Evolutionary conservation across 2,113 vertebrate species (phyloP), one percentile per base, ranked within the genome.

Genomic region (Poecilia latipinna): DNA sequence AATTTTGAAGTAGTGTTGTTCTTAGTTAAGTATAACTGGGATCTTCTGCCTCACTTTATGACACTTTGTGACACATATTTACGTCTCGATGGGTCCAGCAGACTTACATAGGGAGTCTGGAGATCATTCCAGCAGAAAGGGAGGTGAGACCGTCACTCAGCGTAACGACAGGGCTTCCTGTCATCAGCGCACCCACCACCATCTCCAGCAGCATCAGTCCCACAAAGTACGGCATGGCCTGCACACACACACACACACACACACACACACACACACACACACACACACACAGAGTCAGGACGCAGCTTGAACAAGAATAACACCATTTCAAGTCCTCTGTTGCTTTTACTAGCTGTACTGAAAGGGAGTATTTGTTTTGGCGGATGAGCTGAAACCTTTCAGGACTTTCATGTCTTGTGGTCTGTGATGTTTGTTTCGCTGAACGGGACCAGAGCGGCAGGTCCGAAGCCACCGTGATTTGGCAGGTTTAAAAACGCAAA

Each of bases 191-290:
- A 65, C 94, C 95, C 83, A 97, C 82, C 70, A 92, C 68, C 80
- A 96, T 57, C 92, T 98, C 97, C 85, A 98, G 90, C 7, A 94
- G 48, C 74, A 98, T 93, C 91, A 98, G 92, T 32, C 92, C 93
- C 51, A 96, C 1, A 82, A 98, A 98, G 92, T 95, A 95, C 0
- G 96, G 96, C 67, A 95, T 96, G 65, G 95, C 96, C 97, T 98
- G 77, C 7, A 90, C 88, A 57, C 68, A 77, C 65, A 79, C 8
- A 79, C 8, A 79, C n/a, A 92, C 88, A 37, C 42, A 76, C 26
- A 92, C 88, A 54, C 65, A 80, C n/a, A 75, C 35, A 77, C 32
- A 37, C 35, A 37, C n/a, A 91, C 88, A 54, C 6, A 90, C 87
- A 57, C 68, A 77, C 65, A 79, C 8, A 79, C n/a, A 92, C 88